These are phyloP conservation scores for Plotosus lineatus DNA, from an alignment of 2,113 vertebrate genomes.

Conservation along the genomic window DNA sequence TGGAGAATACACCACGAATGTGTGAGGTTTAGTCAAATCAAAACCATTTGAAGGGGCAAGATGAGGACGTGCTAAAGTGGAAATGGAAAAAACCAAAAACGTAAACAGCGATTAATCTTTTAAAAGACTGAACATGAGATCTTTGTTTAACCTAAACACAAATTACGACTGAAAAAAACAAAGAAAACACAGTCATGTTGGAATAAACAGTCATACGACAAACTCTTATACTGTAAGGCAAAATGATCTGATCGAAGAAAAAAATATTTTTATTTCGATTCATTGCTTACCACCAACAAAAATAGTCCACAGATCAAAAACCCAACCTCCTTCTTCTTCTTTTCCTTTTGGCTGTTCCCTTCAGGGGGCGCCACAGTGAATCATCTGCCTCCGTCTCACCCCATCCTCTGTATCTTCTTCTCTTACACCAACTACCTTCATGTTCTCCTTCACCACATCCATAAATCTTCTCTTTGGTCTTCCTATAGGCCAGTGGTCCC, in stretches of 20 bases:
- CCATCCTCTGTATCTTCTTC: no score
- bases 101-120: slow-evolving; percentile 12
- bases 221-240: neutral
- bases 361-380: no score
- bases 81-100: slow-evolving; percentile 15
- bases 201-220: neutral
- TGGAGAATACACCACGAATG: neutral
- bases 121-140: slow-evolving; percentile 4
- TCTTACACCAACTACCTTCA: no score
- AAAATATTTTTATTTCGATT: neutral
- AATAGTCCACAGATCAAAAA: neutral
- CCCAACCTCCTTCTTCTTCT: no score
- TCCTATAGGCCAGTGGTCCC: no score
- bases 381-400: no score
- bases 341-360: no score
- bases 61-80: neutral
- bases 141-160: slow-evolving; percentile 31
- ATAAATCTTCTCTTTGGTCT: no score
- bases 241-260: neutral
- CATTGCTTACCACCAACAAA: neutral
- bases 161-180: slow-evolving; percentile 3
- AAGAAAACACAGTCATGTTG: neutral
- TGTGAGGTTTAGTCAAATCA: slow-evolving; percentile 5
- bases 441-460: no score
- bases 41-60: neutral